Conservation (phyloP, 2,797 vertebrate genomes). For the Taeniopygia guttata region DNA sequence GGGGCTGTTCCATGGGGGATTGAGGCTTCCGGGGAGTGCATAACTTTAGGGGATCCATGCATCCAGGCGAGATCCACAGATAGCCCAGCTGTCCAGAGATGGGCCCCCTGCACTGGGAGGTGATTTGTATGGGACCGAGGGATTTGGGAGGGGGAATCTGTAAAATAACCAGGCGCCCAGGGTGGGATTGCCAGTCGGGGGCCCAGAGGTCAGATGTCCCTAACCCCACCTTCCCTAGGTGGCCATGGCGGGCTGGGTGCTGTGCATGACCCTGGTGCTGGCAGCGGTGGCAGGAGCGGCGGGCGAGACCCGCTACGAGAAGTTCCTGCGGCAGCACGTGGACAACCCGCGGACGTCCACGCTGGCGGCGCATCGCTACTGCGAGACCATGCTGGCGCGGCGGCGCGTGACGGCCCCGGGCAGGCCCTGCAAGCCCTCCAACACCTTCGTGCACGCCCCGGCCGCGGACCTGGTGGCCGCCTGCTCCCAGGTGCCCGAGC, state of each 20-base stretch:
- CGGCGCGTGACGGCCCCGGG: not conserved
- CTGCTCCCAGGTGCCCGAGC: not conserved
- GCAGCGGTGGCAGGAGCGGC: fast-evolving
- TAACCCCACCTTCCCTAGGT: not conserved
- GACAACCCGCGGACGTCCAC: not conserved
- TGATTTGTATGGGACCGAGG: not conserved
- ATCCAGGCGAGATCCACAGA: not conserved
- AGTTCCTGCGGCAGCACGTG: conserved; percentile 55
- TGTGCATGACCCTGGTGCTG: not conserved
- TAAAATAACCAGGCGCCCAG: not conserved
- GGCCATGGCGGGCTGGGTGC: not conserved
- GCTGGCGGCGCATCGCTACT: not conserved
- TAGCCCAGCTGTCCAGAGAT: not conserved
- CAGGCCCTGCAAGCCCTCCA: conserved; percentile 29
- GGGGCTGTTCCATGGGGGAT: not conserved
- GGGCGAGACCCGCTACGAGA: not conserved
- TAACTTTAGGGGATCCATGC: too few relatives aligned
- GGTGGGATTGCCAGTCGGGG: fast-evolving
- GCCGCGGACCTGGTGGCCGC: not conserved
- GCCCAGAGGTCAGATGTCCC: not conserved
- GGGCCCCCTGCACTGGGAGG: not conserved
- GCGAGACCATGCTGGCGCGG: conserved; percentile 6
- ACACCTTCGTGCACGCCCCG: not conserved
- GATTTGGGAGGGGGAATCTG: not conserved
- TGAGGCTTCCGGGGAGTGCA: not conserved